phyloP scores from a whole-genome alignment of 1,140 invertebrate genomes.

The Melipona quadrifasciata region DNA sequence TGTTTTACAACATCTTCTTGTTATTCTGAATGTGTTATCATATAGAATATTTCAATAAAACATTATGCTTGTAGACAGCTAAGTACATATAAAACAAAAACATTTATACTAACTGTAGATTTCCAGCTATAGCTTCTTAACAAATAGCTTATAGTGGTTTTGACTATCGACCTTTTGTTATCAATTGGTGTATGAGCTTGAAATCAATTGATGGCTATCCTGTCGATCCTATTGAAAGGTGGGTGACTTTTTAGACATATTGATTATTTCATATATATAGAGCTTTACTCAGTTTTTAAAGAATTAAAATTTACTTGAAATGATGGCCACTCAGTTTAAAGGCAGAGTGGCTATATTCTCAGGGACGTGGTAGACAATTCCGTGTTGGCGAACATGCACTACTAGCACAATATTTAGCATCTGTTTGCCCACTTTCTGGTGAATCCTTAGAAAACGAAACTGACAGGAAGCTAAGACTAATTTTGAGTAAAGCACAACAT shows the following conservation, averaged over 20 bases:
- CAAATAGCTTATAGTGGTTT: conserved; percentile 86
- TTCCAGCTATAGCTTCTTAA: conserved; percentile 76
- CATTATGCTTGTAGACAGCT: conserved; percentile 38
- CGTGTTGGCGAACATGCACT: conserved; percentile 91
- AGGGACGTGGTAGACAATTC: conserved; percentile 94
- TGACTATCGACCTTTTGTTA: conserved; percentile 95
- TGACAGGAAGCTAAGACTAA: conserved; percentile 91
- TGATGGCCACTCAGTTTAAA: conserved; percentile 86
- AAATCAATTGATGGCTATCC: conserved; percentile 94
- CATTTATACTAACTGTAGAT: conserved; percentile 35
- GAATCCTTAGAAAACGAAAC: conserved; percentile 91
- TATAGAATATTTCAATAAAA: conserved; percentile 27
- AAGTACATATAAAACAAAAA: conserved; percentile 16
- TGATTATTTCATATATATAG: conserved; percentile 19
- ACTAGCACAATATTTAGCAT: conserved; percentile 91
- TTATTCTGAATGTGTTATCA: conserved; percentile 16
- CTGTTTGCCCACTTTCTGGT: conserved; percentile 89
- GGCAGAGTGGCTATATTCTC: conserved; percentile 97
- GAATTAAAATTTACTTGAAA: conserved; percentile 54
- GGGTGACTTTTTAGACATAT: conserved; percentile 66
- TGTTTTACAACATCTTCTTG: conserved; percentile 18
- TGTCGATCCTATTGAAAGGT: conserved; percentile 95
- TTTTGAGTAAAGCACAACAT: conserved; percentile 94
- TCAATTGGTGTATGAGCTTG: conserved; percentile 95
- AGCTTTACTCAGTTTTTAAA: conserved; percentile 15